These are phyloP conservation scores for Phalloptychus januarius DNA, from an alignment of 2,797 vertebrate genomes.

Conservation along the genomic window DNA sequence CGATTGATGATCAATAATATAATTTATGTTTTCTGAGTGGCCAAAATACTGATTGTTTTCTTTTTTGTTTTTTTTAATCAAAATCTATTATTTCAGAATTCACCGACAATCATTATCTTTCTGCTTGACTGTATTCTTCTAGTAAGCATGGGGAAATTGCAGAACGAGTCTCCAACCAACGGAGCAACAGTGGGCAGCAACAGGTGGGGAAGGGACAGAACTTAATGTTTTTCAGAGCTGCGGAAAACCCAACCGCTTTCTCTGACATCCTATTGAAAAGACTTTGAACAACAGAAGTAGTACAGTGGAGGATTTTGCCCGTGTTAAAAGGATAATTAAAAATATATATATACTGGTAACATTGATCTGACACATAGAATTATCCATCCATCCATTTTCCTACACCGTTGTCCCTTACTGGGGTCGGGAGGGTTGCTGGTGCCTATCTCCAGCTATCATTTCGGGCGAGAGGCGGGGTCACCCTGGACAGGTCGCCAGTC, in stretches of 20 bases:
- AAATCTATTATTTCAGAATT: not conserved
- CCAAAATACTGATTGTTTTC: not conserved
- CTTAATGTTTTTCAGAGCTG: not conserved
- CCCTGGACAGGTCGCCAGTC: too few relatives aligned
- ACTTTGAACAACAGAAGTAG: not conserved
- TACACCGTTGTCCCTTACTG: too few relatives aligned
- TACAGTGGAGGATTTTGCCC: not conserved
- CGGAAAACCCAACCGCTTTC: not conserved
- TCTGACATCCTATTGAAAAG: not conserved
- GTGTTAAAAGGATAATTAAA: not conserved
- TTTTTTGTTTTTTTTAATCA: not conserved
- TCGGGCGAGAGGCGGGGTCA: too few relatives aligned
- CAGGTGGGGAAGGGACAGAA: not conserved
- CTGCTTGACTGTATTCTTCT: not conserved
- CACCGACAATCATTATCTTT: not conserved
- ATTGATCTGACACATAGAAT: not conserved
- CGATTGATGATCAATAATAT: not conserved
- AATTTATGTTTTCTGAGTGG: not conserved
- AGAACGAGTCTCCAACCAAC: not conserved
- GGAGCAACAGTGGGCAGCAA: not conserved
- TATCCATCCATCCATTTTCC: too few relatives aligned
- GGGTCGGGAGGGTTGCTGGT: too few relatives aligned
- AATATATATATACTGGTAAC: not conserved
- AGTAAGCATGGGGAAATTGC: not conserved
- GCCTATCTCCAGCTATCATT: too few relatives aligned